Conservation (phyloP, 2,888 invertebrate species). For the Rhagium mordax region DNA sequence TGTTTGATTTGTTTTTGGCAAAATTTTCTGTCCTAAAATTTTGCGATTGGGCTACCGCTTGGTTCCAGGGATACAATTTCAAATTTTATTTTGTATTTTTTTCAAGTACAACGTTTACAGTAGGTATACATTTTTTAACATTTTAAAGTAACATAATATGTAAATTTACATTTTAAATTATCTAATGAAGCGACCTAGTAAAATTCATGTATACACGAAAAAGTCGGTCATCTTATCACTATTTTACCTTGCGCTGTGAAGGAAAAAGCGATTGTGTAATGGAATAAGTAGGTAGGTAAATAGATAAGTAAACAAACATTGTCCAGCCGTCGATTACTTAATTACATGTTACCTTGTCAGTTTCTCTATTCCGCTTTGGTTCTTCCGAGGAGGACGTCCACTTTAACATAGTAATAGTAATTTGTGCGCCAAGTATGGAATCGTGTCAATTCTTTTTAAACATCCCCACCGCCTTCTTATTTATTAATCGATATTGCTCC, state of each 20-base stretch:
- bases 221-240: constrained; percentile 9
- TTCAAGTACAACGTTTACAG: too few relatives aligned
- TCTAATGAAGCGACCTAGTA: background rate
- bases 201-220: background rate
- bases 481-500: too few relatives aligned
- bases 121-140: background rate
- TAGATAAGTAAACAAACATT: constrained; percentile 2
- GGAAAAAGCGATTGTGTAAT: background rate
- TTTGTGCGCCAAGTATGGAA: too few relatives aligned
- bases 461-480: too few relatives aligned
- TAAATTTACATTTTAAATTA: background rate
- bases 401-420: too few relatives aligned
- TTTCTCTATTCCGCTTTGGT: background rate
- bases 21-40: too few relatives aligned
- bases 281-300: background rate
- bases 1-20: too few relatives aligned
- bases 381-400: background rate
- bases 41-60: too few relatives aligned
- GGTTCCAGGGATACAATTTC: too few relatives aligned
- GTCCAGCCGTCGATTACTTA: background rate
- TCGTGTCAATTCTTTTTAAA: too few relatives aligned
- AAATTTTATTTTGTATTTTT: too few relatives aligned
- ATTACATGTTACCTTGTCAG: background rate
- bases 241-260: constrained; percentile 1
- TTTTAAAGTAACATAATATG: background rate